Evolutionary conservation across 2,888 invertebrate genomes (phyloP).

Genomic region (Hydroisotoma schaefferi): DNA sequence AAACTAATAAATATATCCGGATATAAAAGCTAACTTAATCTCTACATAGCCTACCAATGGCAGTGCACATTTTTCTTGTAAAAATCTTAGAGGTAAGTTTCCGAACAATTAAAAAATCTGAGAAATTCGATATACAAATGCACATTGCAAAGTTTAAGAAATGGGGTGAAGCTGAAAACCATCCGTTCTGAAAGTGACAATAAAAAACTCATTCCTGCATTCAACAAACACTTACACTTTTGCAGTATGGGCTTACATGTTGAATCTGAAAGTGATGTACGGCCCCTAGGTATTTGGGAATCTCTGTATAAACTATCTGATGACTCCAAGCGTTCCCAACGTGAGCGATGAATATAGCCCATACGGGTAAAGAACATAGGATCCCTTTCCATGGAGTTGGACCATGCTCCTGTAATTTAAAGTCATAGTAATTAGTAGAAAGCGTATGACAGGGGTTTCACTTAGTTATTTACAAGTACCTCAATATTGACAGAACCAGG

Average conservation of each 20-base stretch:
- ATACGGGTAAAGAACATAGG: slow-evolving; percentile 69
- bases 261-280: slow-evolving; percentile 76
- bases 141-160: slow-evolving; percentile 65
- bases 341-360: slow-evolving; percentile 73
- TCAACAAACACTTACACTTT: not conserved
- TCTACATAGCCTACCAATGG: slow-evolving; percentile 51
- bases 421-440: not conserved
- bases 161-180: slow-evolving; percentile 57
- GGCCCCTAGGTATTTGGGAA: slow-evolving; percentile 79
- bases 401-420: not conserved
- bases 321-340: slow-evolving; percentile 74
- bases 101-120: slow-evolving; percentile 59
- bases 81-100: slow-evolving; percentile 52
- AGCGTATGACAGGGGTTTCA: too few species aligned
- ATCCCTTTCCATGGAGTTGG: slow-evolving; percentile 62
- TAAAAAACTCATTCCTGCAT: not conserved
- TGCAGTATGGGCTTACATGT: slow-evolving; percentile 54
- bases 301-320: slow-evolving; percentile 76
- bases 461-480: not conserved
- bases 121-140: slow-evolving; percentile 62
- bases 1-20: too few species aligned
- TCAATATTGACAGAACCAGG: not conserved
- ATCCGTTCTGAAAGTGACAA: slow-evolving; percentile 51
- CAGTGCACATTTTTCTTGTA: slow-evolving; percentile 55
- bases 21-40: not conserved